phyloP scores from a whole-genome alignment of 2,113 vertebrate genomes.

The Aleadryas rufinucha region DNA sequence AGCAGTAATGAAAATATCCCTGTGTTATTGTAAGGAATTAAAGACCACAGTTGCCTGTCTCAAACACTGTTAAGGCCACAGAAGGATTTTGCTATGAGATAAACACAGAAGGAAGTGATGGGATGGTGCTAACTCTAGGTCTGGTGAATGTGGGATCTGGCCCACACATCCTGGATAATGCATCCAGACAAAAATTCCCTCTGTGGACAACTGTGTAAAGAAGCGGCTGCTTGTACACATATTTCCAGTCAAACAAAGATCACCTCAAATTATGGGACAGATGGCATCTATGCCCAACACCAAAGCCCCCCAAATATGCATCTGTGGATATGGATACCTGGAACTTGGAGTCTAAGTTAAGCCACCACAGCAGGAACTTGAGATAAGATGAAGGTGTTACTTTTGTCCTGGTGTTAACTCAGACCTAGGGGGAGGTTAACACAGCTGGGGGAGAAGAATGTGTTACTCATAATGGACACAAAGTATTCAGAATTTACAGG shows the following conservation, averaged over 20 bases:
- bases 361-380: background rate
- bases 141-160: background rate
- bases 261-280: background rate
- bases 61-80: no score
- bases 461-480: background rate
- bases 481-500: background rate
- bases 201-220: background rate
- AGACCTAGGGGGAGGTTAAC: background rate
- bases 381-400: background rate
- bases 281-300: background rate
- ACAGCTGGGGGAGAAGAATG: background rate
- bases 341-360: background rate
- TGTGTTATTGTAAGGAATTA: background rate
- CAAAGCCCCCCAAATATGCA: background rate
- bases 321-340: background rate
- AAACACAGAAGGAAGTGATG: fast-evolving
- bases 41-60: background rate
- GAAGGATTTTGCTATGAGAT: background rate
- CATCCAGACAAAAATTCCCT: background rate
- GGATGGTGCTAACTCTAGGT: background rate
- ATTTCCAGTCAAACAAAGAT: background rate
- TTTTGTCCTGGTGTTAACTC: no score
- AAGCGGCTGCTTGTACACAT: background rate
- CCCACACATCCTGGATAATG: background rate
- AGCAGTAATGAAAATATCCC: background rate